Evolutionary conservation across 2,888 invertebrate genomes (phyloP).

Genomic region (Trachelus iudaicus): DNA sequence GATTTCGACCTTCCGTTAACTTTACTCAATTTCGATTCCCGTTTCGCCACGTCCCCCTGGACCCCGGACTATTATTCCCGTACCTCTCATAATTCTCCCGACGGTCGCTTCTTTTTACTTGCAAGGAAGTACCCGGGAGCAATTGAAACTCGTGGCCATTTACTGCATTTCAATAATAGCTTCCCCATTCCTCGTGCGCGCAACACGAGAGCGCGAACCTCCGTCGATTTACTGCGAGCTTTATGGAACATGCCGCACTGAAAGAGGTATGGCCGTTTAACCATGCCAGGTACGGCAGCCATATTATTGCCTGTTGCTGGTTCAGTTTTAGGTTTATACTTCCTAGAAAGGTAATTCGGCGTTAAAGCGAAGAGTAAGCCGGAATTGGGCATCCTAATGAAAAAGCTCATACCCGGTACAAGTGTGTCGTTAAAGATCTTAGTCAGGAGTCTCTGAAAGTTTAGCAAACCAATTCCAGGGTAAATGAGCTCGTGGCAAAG

Average conservation of each 20-base stretch:
- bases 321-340: conserved; percentile 6
- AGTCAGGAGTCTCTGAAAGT: background rate
- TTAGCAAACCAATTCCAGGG: background rate
- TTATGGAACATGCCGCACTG: conserved; percentile 38
- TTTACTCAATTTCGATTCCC: background rate
- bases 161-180: conserved; percentile 50
- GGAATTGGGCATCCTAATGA: background rate
- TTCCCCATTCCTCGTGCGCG: conserved; percentile 37
- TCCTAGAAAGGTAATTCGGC: conserved; percentile 15
- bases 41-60: background rate
- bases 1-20: background rate
- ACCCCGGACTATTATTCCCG: conserved; percentile 23
- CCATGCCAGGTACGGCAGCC: conserved; percentile 36
- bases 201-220: conserved; percentile 33
- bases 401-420: background rate
- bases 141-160: conserved; percentile 49
- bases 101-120: background rate
- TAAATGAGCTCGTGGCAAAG: background rate
- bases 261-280: conserved; percentile 43
- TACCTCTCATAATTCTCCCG: conserved; percentile 41
- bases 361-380: conserved; percentile 8
- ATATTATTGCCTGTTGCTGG: conserved; percentile 34
- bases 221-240: conserved; percentile 46
- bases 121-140: conserved; percentile 18
- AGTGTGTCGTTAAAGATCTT: background rate